A percentile compares a stretch with the other conserved stretches of the same genome.
These are phyloP conservation scores for Aphodius granarius DNA, from an alignment of 2,888 invertebrate genomes.

Conservation along the genomic window DNA sequence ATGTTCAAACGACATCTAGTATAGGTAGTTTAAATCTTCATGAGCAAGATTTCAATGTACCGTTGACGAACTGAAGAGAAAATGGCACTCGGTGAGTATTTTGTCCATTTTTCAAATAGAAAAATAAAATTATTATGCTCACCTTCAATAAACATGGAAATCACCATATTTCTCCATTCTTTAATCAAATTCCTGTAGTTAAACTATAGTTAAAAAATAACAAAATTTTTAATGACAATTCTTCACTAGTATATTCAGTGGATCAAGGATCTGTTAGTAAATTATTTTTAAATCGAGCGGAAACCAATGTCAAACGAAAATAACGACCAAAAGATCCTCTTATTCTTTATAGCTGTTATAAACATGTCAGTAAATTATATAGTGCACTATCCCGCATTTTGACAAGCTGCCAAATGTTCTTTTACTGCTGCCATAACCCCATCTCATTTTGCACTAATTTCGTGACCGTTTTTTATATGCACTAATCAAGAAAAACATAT, in stretches of 20 bases:
- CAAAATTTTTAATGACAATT: no score
- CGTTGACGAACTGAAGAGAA: background rate
- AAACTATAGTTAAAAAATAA: no score
- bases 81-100: background rate
- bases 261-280: no score
- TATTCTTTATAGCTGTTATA: background rate
- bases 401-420: background rate
- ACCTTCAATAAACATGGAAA: no score
- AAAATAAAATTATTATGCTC: no score
- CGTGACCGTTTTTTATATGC: background rate
- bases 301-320: background rate
- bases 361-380: background rate
- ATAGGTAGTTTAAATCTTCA: background rate
- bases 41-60: background rate
- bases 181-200: no score
- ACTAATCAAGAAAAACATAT: background rate
- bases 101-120: background rate
- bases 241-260: no score
- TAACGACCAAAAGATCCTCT: no score
- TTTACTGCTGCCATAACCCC: background rate
- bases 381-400: background rate
- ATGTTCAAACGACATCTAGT: background rate
- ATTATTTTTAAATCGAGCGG: background rate
- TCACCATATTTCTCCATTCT: no score
- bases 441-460: background rate